phyloP scores from a whole-genome alignment of 2,113 vertebrate species.

The Sterna hirundo region DNA sequence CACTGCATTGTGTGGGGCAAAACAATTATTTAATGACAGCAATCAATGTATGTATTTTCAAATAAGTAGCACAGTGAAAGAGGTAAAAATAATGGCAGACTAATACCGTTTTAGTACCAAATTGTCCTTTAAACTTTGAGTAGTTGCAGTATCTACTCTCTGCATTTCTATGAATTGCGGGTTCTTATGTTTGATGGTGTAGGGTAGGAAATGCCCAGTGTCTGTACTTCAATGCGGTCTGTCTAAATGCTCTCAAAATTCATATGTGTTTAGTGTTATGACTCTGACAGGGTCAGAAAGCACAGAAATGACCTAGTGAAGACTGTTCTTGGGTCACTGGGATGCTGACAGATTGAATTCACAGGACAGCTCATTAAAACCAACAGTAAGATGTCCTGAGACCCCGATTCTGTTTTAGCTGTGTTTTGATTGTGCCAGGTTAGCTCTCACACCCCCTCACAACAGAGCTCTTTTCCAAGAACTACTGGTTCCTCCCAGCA shows the following conservation, averaged over 20 bases:
- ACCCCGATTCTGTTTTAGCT: background rate
- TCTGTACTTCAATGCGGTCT: background rate
- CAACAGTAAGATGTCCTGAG: background rate
- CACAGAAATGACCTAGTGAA: background rate
- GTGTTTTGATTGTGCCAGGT: background rate
- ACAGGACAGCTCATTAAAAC: background rate
- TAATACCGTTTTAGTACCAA: background rate
- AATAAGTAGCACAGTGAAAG: constrained; percentile 22
- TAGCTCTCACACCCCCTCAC: background rate
- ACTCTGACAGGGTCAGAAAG: background rate
- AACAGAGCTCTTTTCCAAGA: background rate
- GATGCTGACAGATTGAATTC: background rate
- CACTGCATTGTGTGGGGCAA: constrained; percentile 58
- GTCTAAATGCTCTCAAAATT: background rate
- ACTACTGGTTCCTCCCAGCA: background rate
- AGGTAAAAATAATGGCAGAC: background rate
- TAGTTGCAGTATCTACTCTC: background rate
- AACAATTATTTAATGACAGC: constrained; percentile 61
- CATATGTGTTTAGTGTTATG: background rate
- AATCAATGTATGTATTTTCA: constrained; percentile 50
- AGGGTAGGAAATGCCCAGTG: background rate
- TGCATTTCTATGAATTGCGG: constrained; percentile 18
- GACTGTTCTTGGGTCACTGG: background rate
- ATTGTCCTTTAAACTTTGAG: background rate
- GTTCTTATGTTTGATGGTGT: constrained; percentile 1